Percentiles rank a stretch among this genome's conserved stretches.
Evolutionary conservation across 2,797 vertebrate genomes (phyloP).

Genomic region (Stomatorhinus walkeri): DNA sequence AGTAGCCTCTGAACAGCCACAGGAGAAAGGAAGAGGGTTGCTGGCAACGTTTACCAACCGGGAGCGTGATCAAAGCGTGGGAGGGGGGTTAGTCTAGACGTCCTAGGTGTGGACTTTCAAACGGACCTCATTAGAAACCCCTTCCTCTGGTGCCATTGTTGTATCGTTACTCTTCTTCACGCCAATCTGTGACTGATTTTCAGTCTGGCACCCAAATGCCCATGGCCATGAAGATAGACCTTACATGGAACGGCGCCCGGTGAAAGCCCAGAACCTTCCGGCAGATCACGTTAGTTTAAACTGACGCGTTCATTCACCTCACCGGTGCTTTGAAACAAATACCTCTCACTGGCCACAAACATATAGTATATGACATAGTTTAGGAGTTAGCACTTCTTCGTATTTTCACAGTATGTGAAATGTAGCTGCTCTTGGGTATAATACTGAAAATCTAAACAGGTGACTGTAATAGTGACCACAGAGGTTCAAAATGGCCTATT

Average conservation of each 20-base stretch:
- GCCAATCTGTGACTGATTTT: conserved; percentile 79
- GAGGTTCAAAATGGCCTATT: background rate
- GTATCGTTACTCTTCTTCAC: conserved; percentile 64
- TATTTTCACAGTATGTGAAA: background rate
- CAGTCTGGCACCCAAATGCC: conserved; percentile 70
- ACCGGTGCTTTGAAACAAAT: conserved; percentile 58
- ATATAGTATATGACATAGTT: conserved; percentile 24
- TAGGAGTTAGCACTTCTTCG: conserved; percentile 14
- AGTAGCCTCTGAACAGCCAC: conserved; percentile 26
- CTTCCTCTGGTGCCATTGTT: conserved; percentile 54
- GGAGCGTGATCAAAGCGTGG: conserved; percentile 71
- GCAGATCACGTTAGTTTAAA: conserved; percentile 77
- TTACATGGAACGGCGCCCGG: conserved; percentile 63
- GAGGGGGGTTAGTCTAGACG: conserved; percentile 56
- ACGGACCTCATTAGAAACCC: conserved; percentile 72
- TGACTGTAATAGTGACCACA: background rate
- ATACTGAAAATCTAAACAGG: background rate
- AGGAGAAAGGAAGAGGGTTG: conserved; percentile 46
- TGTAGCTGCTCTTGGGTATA: background rate
- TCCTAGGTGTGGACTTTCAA: conserved; percentile 70
- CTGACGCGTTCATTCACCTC: conserved; percentile 71
- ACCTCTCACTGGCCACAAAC: conserved; percentile 40
- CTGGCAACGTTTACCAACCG: conserved; percentile 72
- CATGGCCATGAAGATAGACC: conserved; percentile 68
- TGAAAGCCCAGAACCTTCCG: conserved; percentile 61